Conservation (phyloP, 2,888 invertebrate genomes). For the Lamproptera curius region DNA sequence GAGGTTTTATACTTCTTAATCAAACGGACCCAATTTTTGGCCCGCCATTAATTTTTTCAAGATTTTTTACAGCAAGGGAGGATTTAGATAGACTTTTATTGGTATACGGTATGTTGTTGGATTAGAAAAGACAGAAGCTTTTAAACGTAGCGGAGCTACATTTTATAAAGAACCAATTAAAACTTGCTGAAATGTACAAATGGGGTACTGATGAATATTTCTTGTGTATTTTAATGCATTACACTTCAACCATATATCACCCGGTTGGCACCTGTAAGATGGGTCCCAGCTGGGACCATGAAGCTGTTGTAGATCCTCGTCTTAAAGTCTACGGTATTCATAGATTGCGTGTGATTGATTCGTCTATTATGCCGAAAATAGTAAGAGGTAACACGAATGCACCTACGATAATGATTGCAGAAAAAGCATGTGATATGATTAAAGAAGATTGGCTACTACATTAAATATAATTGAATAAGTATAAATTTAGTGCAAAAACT, state of each 20-base stretch:
- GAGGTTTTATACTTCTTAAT: constrained; percentile 80
- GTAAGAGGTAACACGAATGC: constrained; percentile 88
- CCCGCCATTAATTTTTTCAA: constrained; percentile 85
- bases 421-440: constrained; percentile 88
- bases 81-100: constrained; percentile 80
- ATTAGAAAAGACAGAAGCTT: constrained; percentile 78
- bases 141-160: constrained; percentile 74
- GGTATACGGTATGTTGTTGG: constrained; percentile 77
- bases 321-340: constrained; percentile 80
- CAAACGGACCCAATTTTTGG: constrained; percentile 84
- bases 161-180: constrained; percentile 78
- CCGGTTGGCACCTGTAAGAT: constrained; percentile 84
- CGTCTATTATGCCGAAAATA: constrained; percentile 82
- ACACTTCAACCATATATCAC: constrained; percentile 84
- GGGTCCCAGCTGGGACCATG: constrained; percentile 80
- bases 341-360: constrained; percentile 81
- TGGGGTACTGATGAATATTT: constrained; percentile 83
- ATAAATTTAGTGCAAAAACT: neutral
- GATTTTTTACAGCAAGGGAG: constrained; percentile 80
- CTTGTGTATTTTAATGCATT: constrained; percentile 80
- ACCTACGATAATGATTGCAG: constrained; percentile 91
- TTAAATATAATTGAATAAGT: neutral
- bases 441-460: constrained; percentile 72
- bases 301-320: constrained; percentile 82
- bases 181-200: constrained; percentile 70